Evolutionary conservation across 2,113 vertebrate species (phyloP), one percentile per base, ranked within the genome.

Genomic region (Abramis brama): DNA sequence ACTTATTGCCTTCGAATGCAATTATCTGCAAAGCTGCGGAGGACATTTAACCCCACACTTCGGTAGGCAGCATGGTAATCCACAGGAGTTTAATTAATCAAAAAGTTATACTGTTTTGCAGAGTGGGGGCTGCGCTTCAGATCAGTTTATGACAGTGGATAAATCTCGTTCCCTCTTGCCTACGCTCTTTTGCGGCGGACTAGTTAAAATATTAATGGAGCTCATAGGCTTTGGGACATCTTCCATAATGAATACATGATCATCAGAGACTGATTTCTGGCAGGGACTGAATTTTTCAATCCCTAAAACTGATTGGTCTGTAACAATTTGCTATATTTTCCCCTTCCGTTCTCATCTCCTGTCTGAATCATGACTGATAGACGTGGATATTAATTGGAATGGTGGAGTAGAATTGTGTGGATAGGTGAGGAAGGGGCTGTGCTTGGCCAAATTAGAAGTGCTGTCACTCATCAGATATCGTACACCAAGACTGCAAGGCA

Each of bases 71-170:
- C 60, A 66, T 76, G 55, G 45, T 86, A 66, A 88, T 79, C 75
- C 50, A 52, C 68, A 43, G 43, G 68, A 86, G 85, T 84, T 84
- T 86, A 84, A 86, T 88, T 86, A 86, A 86, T 88, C 85, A 80
- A 57, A 78, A 76, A 86, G 83, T 86, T 45, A 79, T 39, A 86
- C 64, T 84, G 82, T 75, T 71, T 79, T 43, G 52, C 11, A 11
- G 55, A 19, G 68, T 36, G 66, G 76, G 25, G 45, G 62, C 21
- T 23, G 79, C 1, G 11, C 36, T 84, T 82, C 59, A 82, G 87
- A 59, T 88, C 55, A 47, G 74, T 17, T 82, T 60, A 33, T 71
- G 76, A 79, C 86, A 76, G 78, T 4, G 30, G 50, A 88, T 88
- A 82, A 59, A 82, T 85, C 79, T 83, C 8, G 27, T 55, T 70